phyloP scores from a whole-genome alignment of 2,797 vertebrate genomes.

The Hipposideros larvatus region DNA sequence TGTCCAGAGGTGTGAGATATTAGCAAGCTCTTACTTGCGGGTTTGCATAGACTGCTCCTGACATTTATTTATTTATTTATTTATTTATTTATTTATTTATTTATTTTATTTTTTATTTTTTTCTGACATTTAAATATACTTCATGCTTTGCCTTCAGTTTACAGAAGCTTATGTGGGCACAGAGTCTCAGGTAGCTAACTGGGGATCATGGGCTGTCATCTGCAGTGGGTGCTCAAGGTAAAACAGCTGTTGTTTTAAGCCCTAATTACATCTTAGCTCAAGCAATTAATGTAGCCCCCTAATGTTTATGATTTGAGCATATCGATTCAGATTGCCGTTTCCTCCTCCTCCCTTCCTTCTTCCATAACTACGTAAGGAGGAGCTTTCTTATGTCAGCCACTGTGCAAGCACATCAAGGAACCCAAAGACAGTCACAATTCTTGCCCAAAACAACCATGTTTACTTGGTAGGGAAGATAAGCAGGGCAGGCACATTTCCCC shows the following conservation, averaged over 20 bases:
- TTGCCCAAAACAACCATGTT: background rate
- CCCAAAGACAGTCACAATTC: background rate
- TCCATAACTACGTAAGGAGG: background rate
- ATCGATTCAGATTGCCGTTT: background rate
- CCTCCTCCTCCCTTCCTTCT: background rate
- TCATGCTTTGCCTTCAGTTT: background rate
- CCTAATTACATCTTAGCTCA: slow-evolving; percentile 81
- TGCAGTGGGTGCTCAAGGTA: slow-evolving; percentile 64
- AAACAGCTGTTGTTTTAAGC: slow-evolving; percentile 61
- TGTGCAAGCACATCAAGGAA: background rate
- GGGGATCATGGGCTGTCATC: background rate
- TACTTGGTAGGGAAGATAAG: background rate
- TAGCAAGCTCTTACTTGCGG: background rate
- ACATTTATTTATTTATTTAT: too few species aligned
- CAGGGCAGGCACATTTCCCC: background rate
- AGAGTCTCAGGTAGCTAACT: slow-evolving; percentile 25
- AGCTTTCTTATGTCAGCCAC: background rate
- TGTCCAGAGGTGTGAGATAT: background rate
- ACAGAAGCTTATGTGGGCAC: background rate
- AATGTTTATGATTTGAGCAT: background rate
- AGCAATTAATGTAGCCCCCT: background rate
- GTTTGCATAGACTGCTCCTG: background rate
- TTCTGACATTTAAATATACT: background rate
- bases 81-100: too few species aligned
- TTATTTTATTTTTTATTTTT: too few species aligned